Evolutionary conservation across 2,113 vertebrate species (phyloP), one percentile per base, ranked within the genome.

Genomic region (Jacana jacana): DNA sequence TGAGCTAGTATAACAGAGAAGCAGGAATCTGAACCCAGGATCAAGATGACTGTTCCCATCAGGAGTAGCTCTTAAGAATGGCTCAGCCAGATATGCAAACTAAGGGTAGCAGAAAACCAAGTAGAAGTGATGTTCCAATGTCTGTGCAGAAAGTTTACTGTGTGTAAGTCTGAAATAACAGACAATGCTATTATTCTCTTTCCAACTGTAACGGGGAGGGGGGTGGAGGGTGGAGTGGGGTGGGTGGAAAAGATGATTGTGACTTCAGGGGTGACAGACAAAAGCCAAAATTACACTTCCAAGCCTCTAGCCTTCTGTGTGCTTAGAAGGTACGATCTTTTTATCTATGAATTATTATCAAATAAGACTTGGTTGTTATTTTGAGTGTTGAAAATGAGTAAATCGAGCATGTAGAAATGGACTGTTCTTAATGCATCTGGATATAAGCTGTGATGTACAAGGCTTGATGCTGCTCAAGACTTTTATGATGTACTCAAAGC

Each of bases 31-130:
- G 20, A 79, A 88, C n/a, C 17, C 63, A 64, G 42, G 20, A 65
- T 33, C 37, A 51, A 77, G 46, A 81, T 0, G 1, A 33, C 11
- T 0, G 0, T 33, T 90, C 70, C 61, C 7, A 1, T 63, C 75
- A 73, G 69, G 30, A 72, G 11, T 17, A 46, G 51, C 46, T 55
- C 7, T 61, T 28, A 31, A 31, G 22, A 33, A 33, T 70, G 69
- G 14, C 20, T 40, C 52, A 79, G n/a, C 6, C 72, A 84, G 39
- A 58, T n/a, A n/a, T n/a, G n/a, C n/a, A n/a, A n/a, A n/a, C n/a
- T n/a, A n/a, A n/a, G n/a, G n/a, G n/a, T 24, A 72, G 16, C 73
- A 54, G 28, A 31, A 71, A 81, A 65, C n/a, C 39, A 37, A 69
- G 52, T n/a, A 65, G 49, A 70, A 80, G 37, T 11, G 11, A 54